Evolutionary conservation across 1,140 invertebrate species (phyloP).

Genomic region (Orchesella cincta): DNA sequence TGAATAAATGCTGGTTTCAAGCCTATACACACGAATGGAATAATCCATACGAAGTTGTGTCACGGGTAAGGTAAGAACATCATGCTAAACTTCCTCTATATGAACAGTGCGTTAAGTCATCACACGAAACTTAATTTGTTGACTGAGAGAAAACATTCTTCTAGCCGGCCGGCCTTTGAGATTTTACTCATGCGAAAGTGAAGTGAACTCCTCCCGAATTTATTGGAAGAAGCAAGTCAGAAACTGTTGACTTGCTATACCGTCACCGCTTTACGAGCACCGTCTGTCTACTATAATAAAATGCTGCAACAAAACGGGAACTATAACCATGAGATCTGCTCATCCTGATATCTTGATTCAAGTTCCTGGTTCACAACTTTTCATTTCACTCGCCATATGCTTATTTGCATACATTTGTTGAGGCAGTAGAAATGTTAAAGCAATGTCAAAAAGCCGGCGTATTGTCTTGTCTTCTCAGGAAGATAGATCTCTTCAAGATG

Average conservation of each 20-base stretch:
- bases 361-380: slow-evolving; percentile 15
- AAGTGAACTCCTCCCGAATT: slow-evolving; percentile 1
- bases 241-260: not conserved
- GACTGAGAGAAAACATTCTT: too few species aligned
- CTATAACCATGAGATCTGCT: not conserved
- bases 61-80: not conserved
- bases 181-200: not conserved
- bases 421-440: too few species aligned
- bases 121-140: too few species aligned
- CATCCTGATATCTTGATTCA: not conserved
- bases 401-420: not conserved
- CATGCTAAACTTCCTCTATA: not conserved
- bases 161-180: not conserved
- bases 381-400: not conserved
- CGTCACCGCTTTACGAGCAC: too few species aligned
- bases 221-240: not conserved
- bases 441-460: not conserved
- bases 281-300: not conserved
- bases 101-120: not conserved
- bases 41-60: not conserved
- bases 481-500: too few species aligned
- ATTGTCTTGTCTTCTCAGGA: not conserved
- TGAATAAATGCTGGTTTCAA: not conserved
- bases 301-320: not conserved
- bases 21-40: not conserved